A percentile compares a stretch with the other conserved stretches of the same genome.
Evolutionary conservation across 1,140 invertebrate genomes (phyloP).

Genomic region (Drosophila mayri): DNA sequence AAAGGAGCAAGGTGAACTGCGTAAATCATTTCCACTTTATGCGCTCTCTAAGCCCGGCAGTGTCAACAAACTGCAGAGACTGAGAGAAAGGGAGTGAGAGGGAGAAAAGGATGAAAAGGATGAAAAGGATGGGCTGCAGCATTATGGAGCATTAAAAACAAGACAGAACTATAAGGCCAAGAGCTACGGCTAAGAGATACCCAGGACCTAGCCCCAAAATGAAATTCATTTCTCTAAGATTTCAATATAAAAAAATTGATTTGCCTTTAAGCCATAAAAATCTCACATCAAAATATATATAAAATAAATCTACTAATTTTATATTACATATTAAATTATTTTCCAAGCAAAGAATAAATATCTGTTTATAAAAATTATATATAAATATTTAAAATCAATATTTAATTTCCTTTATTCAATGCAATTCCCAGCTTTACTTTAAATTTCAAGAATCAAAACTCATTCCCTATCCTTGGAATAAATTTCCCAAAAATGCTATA

Average conservation of each 20-base stretch:
- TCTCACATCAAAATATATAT: background rate
- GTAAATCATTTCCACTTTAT: constrained; percentile 82
- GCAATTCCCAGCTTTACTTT: background rate
- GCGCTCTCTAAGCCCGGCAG: constrained; percentile 78
- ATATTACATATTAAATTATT: background rate
- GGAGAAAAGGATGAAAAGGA: constrained; percentile 8
- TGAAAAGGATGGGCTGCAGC: constrained; percentile 27
- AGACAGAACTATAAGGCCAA: constrained; percentile 1
- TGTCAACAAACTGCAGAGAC: constrained; percentile 78
- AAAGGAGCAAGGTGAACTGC: constrained; percentile 60
- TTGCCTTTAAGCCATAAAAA: background rate
- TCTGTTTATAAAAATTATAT: background rate
- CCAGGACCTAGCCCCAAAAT: background rate
- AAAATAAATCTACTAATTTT: background rate
- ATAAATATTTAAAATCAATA: no score
- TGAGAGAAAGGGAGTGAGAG: constrained; percentile 7
- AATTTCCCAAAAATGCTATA: constrained; percentile 4
- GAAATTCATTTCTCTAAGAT: no score
- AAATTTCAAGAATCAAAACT: background rate
- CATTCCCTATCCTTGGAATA: background rate
- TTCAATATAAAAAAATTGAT: no score
- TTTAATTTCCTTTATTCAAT: background rate
- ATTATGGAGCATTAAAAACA: constrained; percentile 76
- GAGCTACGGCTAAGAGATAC: background rate
- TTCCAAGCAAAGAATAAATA: background rate